These are phyloP conservation scores for Hetaerina titia DNA, from an alignment of 2,888 invertebrate species.

Conservation along the genomic window DNA sequence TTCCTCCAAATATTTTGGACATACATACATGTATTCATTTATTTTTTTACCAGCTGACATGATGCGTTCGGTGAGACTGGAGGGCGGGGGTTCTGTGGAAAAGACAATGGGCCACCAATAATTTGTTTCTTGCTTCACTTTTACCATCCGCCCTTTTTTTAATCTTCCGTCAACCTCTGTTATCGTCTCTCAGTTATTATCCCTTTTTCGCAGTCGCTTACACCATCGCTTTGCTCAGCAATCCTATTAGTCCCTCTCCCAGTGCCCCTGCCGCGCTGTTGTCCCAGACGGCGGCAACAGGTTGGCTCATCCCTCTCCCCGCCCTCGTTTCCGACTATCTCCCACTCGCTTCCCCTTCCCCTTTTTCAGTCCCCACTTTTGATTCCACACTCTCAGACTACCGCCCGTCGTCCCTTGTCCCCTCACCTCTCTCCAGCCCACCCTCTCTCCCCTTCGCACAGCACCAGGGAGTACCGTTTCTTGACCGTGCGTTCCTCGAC, in stretches of 20 bases:
- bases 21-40: background rate
- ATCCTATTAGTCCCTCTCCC: background rate
- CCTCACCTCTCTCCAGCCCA: background rate
- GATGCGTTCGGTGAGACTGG: background rate
- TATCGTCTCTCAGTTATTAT: background rate
- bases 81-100: background rate
- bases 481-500: constrained; percentile 54
- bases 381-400: background rate
- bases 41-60: background rate
- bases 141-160: background rate
- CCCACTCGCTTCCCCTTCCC: background rate
- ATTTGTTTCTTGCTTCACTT: background rate
- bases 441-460: background rate
- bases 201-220: background rate
- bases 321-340: background rate
- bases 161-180: background rate
- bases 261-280: background rate
- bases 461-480: constrained; percentile 58
- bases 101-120: background rate
- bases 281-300: constrained; percentile 36
- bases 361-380: background rate
- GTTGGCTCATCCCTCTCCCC: constrained; percentile 43
- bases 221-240: background rate
- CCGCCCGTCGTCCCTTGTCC: no score
- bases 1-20: no score